phyloP scores from a whole-genome alignment of 1,140 invertebrate genomes.

The Laupala kohalensis region DNA sequence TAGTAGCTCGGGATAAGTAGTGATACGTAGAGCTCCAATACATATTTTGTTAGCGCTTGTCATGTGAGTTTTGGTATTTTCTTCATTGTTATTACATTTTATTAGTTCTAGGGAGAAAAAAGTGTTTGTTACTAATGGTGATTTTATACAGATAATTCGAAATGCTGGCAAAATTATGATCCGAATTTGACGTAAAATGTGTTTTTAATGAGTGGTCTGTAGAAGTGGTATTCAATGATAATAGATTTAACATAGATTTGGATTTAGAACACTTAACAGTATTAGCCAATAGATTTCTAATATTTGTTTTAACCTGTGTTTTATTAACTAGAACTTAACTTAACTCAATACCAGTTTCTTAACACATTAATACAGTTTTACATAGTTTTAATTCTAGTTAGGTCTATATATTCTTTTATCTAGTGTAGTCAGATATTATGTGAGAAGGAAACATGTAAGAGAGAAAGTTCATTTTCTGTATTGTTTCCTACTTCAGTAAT shows the following conservation, averaged over 20 bases:
- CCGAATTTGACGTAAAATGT: not conserved
- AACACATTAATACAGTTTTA: not conserved
- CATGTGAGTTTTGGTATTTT: not conserved
- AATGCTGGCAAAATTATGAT: not conserved
- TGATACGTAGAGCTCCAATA: not conserved
- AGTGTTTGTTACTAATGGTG: not conserved
- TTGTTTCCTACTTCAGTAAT: conserved; percentile 4
- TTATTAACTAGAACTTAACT: not conserved
- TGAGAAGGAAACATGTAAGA: not conserved
- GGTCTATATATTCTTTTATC: not conserved
- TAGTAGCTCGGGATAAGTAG: not conserved
- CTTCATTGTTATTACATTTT: not conserved
- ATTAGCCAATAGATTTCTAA: not conserved
- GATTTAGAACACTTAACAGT: not conserved
- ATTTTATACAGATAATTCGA: not conserved
- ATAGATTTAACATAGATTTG: not conserved
- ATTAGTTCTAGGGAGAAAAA: not conserved
- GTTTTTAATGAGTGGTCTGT: not conserved
- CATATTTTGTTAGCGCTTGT: not conserved
- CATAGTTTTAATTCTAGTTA: not conserved
- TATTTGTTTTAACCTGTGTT: not conserved
- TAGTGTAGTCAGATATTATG: not conserved
- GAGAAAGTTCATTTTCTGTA: conserved; percentile 7
- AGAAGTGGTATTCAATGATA: not conserved
- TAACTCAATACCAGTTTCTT: not conserved